phyloP scores from a whole-genome alignment of 2,888 invertebrate genomes.

The Thyatira batis region DNA sequence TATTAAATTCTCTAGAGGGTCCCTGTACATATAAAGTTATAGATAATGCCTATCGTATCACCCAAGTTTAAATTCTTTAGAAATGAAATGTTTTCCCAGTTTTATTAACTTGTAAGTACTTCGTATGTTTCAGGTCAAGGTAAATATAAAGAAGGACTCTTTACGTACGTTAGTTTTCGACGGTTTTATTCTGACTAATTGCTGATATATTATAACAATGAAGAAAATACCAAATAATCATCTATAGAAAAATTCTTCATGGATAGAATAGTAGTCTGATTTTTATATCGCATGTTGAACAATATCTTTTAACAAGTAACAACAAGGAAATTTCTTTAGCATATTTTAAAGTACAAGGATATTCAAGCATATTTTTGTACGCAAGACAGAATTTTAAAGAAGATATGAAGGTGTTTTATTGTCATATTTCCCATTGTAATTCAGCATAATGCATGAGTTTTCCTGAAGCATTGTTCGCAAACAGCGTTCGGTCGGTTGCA shows the following conservation, averaged over 20 bases:
- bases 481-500: slow-evolving; percentile 36
- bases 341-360: too few relatives aligned
- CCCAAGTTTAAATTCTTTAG: not conserved
- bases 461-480: slow-evolving; percentile 41
- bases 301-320: too few relatives aligned
- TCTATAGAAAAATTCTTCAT: too few relatives aligned
- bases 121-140: too few relatives aligned
- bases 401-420: slow-evolving; percentile 21
- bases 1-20: slow-evolving; percentile 43
- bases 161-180: too few relatives aligned
- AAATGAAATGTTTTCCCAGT: not conserved
- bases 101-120: not conserved
- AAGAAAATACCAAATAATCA: too few relatives aligned
- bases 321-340: too few relatives aligned
- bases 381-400: not conserved
- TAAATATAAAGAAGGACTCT: too few relatives aligned
- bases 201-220: too few relatives aligned
- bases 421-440: slow-evolving; percentile 37
- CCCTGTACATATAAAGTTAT: not conserved
- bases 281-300: too few relatives aligned
- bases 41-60: not conserved
- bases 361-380: not conserved
- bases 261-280: too few relatives aligned
- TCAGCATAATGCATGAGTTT: slow-evolving; percentile 41
- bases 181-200: too few relatives aligned